phyloP scores from a whole-genome alignment of 2,797 vertebrate species.

The Lagodon rhomboides region DNA sequence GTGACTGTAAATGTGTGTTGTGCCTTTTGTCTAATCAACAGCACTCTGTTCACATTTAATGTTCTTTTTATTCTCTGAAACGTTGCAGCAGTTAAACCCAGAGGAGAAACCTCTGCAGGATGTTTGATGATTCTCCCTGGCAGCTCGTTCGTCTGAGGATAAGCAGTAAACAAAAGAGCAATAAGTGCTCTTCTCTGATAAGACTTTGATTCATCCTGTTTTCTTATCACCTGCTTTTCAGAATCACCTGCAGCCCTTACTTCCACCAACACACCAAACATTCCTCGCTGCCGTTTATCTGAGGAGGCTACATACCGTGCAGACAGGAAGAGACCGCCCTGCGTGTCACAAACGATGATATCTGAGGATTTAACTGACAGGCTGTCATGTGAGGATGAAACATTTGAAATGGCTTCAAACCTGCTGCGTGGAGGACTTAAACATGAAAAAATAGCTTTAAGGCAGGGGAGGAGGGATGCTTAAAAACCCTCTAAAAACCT shows the following conservation, averaged over 20 bases:
- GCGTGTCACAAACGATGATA: conserved; percentile 8
- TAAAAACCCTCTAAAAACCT: neutral
- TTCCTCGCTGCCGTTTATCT: conserved; percentile 9
- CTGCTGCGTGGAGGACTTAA: neutral
- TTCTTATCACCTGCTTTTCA: conserved; percentile 51
- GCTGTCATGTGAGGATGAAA: neutral
- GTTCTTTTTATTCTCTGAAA: neutral
- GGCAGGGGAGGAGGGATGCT: too few relatives aligned
- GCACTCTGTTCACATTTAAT: neutral
- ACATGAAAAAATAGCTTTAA: neutral
- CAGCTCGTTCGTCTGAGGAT: conserved; percentile 47
- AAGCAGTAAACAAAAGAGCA: conserved; percentile 57
- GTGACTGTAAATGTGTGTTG: too few relatives aligned
- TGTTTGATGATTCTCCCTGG: conserved; percentile 32
- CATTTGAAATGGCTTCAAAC: neutral
- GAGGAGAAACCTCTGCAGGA: conserved; percentile 28
- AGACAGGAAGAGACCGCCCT: conserved; percentile 2
- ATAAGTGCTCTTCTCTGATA: conserved; percentile 46
- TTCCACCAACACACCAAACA: neutral
- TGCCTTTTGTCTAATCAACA: too few relatives aligned
- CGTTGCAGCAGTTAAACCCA: neutral
- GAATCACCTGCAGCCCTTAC: conserved; percentile 44
- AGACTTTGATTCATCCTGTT: conserved; percentile 58
- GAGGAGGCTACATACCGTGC: conserved; percentile 7
- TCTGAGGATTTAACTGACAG: neutral